phyloP scores from a whole-genome alignment of 1,140 invertebrate genomes.

The Drosophila setifemur region DNA sequence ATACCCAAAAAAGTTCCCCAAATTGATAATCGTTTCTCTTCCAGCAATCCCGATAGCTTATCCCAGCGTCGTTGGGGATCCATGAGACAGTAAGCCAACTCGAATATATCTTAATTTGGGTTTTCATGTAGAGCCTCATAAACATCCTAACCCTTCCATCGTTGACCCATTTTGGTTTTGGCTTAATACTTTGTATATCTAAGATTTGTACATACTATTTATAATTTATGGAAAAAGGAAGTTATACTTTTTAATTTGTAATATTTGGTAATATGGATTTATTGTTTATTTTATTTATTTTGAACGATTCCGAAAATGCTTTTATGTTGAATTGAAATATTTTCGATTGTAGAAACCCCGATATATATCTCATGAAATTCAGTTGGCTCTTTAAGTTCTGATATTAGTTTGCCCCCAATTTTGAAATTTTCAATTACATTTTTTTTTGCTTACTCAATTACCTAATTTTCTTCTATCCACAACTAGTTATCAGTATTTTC shows the following conservation, averaged over 20 bases:
- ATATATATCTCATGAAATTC: too few relatives aligned
- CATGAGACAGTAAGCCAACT: slow-evolving; percentile 88
- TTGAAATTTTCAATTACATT: slow-evolving; percentile 13
- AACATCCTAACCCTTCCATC: slow-evolving; percentile 36
- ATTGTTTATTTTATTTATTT: too few relatives aligned
- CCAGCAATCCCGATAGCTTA: slow-evolving; percentile 87
- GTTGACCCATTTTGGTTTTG: slow-evolving; percentile 50
- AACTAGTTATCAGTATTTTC: slow-evolving; percentile 21
- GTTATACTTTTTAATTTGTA: too few relatives aligned
- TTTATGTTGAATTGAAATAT: too few relatives aligned
- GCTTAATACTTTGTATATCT: slow-evolving; percentile 16
- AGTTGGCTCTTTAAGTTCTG: neutral
- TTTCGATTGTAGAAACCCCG: too few relatives aligned
- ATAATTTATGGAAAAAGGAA: neutral
- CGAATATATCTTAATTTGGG: slow-evolving; percentile 6
- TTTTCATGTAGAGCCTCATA: slow-evolving; percentile 43
- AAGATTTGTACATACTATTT: too few relatives aligned
- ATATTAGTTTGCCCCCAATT: neutral
- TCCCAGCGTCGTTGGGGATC: slow-evolving; percentile 89
- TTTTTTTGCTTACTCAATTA: slow-evolving; percentile 5
- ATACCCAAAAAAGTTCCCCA: neutral
- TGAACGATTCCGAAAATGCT: neutral
- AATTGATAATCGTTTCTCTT: slow-evolving; percentile 51
- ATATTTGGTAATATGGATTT: too few relatives aligned
- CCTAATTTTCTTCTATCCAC: neutral